Conservation (phyloP, 1,140 invertebrate species). For the Asbolus verrucosus region DNA sequence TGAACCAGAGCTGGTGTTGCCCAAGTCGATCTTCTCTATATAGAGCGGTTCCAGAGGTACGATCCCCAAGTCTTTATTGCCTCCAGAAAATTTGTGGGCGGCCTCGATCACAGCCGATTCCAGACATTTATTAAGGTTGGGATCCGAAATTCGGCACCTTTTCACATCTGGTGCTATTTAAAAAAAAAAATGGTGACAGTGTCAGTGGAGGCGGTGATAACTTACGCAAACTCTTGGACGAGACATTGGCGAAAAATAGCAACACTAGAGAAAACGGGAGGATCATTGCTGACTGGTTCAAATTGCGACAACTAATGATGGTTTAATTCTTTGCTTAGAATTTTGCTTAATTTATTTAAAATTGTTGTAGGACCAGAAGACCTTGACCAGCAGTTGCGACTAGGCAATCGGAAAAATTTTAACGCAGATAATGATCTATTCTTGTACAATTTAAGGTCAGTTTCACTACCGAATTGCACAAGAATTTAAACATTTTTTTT, state of each 20-base stretch:
- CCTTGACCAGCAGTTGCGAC: too few relatives aligned
- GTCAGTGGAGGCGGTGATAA: too few relatives aligned
- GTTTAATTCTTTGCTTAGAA: too few relatives aligned
- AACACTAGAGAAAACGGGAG: not conserved
- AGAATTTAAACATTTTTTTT: too few relatives aligned
- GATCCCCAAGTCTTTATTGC: slow-evolving; percentile 10
- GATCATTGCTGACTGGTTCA: not conserved
- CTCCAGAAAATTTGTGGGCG: not conserved
- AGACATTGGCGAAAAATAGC: not conserved
- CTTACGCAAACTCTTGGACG: not conserved
- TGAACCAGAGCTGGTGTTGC: not conserved
- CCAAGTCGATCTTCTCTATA: slow-evolving; percentile 6
- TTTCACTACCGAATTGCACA: too few relatives aligned
- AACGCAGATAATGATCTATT: too few relatives aligned
- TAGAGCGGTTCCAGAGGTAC: not conserved
- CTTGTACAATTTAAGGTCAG: too few relatives aligned
- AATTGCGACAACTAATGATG: too few relatives aligned
- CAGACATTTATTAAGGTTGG: not conserved
- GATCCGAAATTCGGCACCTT: not conserved
- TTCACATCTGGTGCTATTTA: not conserved
- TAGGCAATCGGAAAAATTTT: too few relatives aligned
- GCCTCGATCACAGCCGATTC: not conserved
- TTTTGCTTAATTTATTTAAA: too few relatives aligned
- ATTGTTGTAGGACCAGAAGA: too few relatives aligned
- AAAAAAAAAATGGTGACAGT: not conserved